Conservation (phyloP, 1,140 invertebrate genomes). For the Panulirus ornatus region DNA sequence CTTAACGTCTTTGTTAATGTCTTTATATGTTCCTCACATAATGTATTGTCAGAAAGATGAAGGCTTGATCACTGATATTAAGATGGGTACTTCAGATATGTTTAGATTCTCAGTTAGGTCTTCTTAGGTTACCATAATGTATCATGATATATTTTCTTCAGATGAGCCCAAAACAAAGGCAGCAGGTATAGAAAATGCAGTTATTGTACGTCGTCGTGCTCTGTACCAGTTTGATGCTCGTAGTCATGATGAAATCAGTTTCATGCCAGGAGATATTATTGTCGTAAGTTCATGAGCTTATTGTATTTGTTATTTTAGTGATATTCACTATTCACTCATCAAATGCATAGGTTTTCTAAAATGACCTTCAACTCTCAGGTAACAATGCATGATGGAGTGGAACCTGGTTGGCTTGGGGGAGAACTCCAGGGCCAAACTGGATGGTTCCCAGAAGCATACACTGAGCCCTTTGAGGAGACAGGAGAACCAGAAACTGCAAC, state of each 20-base stretch:
- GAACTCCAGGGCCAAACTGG: slow-evolving; percentile 91
- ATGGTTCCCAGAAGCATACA: slow-evolving; percentile 99
- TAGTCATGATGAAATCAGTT: slow-evolving; percentile 95
- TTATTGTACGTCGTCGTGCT: slow-evolving; percentile 83
- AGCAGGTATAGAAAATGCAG: slow-evolving; percentile 75
- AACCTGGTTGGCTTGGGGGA: slow-evolving; percentile 98
- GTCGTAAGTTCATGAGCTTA: slow-evolving; percentile 81
- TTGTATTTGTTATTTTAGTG: neutral
- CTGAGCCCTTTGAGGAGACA: slow-evolving; percentile 81
- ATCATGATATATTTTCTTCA: neutral
- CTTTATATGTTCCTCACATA: neutral
- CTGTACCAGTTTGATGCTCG: slow-evolving; percentile 96
- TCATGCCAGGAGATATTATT: slow-evolving; percentile 96
- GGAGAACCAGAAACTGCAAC: slow-evolving; percentile 7
- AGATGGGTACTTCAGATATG: neutral
- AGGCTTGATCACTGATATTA: neutral
- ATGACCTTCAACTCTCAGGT: slow-evolving; percentile 81
- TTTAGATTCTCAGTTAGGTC: neutral
- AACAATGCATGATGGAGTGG: slow-evolving; percentile 89
- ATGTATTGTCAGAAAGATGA: neutral
- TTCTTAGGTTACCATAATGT: neutral
- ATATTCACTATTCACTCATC: neutral
- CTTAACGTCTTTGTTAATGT: too few relatives aligned
- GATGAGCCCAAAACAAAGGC: slow-evolving; percentile 74
- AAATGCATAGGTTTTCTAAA: neutral